Base-by-base conservation (phyloP, 2,888 invertebrate genomes). In the Agriotes lineatus region DNA sequence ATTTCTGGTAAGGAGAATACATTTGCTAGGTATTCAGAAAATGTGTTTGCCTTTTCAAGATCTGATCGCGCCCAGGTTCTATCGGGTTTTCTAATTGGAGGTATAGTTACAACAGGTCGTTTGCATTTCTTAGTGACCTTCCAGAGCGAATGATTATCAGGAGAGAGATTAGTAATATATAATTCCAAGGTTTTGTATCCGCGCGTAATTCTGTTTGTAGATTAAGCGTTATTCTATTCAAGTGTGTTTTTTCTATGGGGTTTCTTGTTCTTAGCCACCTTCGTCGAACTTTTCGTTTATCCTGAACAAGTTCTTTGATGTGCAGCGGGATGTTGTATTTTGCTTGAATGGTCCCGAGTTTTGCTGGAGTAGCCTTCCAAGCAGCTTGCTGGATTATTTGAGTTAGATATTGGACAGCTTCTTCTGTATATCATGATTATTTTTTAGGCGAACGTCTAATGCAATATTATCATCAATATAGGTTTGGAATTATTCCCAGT, bases 111-210 rank as follows among this genome's bases (percentile, higher is more conserved):
- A 18, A 18, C 16, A 12, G 44, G 18, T 44, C 16, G 5, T 44
- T 44, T 44, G n/a, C 9, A 19, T n/a, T 44, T 44, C n/a, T 44
- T 44, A 44, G 44, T 37, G n/a, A n/a, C 37, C 37, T n/a, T 7
- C 37, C 37, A 37, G n/a, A 37, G 37, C n/a, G 37, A 37, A n/a
- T 44, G 44, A 16, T 44, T 18, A 44, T 44, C 44, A 5, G 44
- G 9, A 37, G 9, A 16, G 7, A 44, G 44, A 18, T 44, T 44
- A 6, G 44, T 44, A 14, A 44, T 44, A 44, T 44, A 44, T 39
- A 14, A 12, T 39, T 14, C n/a, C 4, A 39, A 39, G 3, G 39
- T 12, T 14, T 39, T n/a, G 10, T 39, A 39, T 5, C 10, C n/a
- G n/a, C 39, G 19, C 19, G 44, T 16, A 44, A n/a, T 16, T 14